Conservation (phyloP, 2,888 invertebrate species). For the Sinohyriopsis cumingii region DNA sequence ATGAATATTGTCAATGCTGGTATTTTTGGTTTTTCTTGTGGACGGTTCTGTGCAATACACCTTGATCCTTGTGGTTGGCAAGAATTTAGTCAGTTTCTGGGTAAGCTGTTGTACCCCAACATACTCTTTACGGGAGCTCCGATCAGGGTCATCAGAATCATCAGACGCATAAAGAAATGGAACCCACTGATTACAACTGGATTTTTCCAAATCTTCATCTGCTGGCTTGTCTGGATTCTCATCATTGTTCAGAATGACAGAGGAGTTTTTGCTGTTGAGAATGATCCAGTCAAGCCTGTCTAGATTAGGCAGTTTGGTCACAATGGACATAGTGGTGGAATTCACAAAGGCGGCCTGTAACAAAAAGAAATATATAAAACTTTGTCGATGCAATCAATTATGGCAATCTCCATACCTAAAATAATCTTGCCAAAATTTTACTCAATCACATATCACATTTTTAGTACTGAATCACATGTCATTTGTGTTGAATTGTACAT, state of each 20-base stretch:
- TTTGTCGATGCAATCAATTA: neutral
- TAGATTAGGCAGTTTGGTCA: conserved; percentile 37
- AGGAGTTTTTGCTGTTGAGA: conserved; percentile 25
- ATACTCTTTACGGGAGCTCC: conserved; percentile 27
- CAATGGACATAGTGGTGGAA: conserved; percentile 44
- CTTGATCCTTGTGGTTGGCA: conserved; percentile 41
- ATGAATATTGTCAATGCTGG: too few relatives aligned
- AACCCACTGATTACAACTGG: conserved; percentile 28
- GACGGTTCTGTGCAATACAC: conserved; percentile 20
- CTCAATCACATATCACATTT: too few relatives aligned
- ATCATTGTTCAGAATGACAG: conserved; percentile 40
- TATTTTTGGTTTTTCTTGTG: too few relatives aligned
- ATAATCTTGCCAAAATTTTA: neutral
- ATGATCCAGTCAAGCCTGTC: conserved; percentile 52
- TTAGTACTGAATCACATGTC: too few relatives aligned
- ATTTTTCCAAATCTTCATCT: neutral
- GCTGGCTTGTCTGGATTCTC: conserved; percentile 16
- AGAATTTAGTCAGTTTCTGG: conserved; percentile 32
- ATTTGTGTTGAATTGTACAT: too few relatives aligned
- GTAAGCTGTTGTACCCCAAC: conserved; percentile 43
- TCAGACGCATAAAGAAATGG: conserved; percentile 26
- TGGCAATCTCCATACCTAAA: neutral
- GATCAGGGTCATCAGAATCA: conserved; percentile 3
- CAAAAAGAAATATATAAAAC: conserved; percentile 5
- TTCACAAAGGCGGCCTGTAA: conserved; percentile 54